Percentiles rank a stretch among this genome's conserved stretches.
These are phyloP conservation scores for Mactra quadrangularis DNA, from an alignment of 1,140 invertebrate genomes.

Conservation along the genomic window DNA sequence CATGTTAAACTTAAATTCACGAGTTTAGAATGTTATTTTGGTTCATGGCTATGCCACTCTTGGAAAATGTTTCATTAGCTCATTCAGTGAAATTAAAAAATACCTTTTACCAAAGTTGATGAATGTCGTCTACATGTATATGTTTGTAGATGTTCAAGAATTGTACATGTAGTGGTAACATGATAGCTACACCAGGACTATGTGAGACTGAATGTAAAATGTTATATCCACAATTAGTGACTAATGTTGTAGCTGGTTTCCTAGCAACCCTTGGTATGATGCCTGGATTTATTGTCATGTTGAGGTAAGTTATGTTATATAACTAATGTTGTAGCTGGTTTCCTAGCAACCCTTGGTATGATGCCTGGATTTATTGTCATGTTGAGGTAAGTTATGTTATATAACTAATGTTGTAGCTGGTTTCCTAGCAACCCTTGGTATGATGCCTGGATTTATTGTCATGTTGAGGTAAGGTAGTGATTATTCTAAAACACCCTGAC, in stretches of 20 bases:
- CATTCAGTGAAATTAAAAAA: no score
- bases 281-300: slow-evolving; percentile 51
- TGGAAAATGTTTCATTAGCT: no score
- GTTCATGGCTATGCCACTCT: no score
- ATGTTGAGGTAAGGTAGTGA: slow-evolving; percentile 24
- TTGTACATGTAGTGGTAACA: slow-evolving; percentile 26
- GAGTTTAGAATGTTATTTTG: no score
- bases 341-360: slow-evolving; percentile 42
- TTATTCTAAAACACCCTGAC: neutral
- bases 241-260: slow-evolving; percentile 25
- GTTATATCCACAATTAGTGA: slow-evolving; percentile 48
- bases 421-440: slow-evolving; percentile 43
- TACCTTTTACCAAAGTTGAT: no score
- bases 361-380: slow-evolving; percentile 57
- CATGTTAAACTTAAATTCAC: no score
- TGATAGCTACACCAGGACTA: slow-evolving; percentile 27
- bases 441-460: slow-evolving; percentile 55
- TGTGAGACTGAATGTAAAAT: slow-evolving; percentile 51
- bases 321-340: slow-evolving; percentile 15
- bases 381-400: slow-evolving; percentile 6
- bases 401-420: neutral
- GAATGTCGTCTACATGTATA: no score
- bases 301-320: slow-evolving; percentile 2
- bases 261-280: slow-evolving; percentile 47
- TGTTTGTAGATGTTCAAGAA: slow-evolving; percentile 28